These are phyloP conservation scores for Actenoides lindsayi DNA, from an alignment of 2,113 vertebrate species.

Conservation along the genomic window DNA sequence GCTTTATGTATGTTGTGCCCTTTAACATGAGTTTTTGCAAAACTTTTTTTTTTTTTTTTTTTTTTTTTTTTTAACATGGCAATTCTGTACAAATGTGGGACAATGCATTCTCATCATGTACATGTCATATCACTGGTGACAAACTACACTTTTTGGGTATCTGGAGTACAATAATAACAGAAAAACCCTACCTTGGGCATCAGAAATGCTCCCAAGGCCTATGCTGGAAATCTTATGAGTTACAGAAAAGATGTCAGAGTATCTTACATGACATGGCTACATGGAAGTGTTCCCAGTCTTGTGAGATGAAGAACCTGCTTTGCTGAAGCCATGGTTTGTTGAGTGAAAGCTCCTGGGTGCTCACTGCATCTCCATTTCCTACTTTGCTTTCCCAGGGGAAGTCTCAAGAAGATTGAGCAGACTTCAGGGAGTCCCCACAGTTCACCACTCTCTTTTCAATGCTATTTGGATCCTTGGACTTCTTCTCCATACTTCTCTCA, in stretches of 20 bases:
- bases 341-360: background rate
- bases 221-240: background rate
- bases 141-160: background rate
- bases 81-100: background rate
- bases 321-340: background rate
- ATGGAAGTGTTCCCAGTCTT: background rate
- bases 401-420: background rate
- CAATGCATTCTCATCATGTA: background rate
- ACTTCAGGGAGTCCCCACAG: background rate
- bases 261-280: rapidly evolving
- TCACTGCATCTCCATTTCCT: background rate
- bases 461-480: background rate
- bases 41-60: background rate
- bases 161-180: background rate
- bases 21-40: background rate
- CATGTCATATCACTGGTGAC: background rate
- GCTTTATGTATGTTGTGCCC: background rate
- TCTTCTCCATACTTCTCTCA: background rate
- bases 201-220: background rate
- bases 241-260: background rate
- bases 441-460: background rate
- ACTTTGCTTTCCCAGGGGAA: background rate
- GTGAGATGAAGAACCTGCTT: background rate
- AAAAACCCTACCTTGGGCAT: background rate
- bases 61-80: background rate